Percentiles rank a stretch among this genome's conserved stretches.
These are phyloP conservation scores for Brachionus manjavacas DNA, from an alignment of 1,140 invertebrate genomes.

Conservation along the genomic window DNA sequence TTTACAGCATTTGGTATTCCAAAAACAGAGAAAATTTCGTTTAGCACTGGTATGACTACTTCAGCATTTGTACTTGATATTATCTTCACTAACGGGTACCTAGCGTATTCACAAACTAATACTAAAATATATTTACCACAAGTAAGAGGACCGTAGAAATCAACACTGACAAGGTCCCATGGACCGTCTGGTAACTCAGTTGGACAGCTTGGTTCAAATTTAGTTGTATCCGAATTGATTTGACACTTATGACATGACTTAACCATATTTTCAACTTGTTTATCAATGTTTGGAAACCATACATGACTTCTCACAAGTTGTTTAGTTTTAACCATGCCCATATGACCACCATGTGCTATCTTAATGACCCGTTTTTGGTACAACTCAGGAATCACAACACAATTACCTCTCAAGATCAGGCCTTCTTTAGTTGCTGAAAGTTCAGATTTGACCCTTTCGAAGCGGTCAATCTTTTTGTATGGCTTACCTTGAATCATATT, in stretches of 20 bases:
- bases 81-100: constrained; percentile 47
- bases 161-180: constrained; percentile 46
- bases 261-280: constrained; percentile 42
- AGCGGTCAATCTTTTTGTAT: constrained; percentile 26
- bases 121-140: constrained; percentile 46
- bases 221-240: constrained; percentile 44
- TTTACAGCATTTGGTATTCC: constrained; percentile 43
- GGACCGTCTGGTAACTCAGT: constrained; percentile 42
- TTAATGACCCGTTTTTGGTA: constrained; percentile 42
- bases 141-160: constrained; percentile 49
- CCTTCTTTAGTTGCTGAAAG: neutral
- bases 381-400: constrained; percentile 44
- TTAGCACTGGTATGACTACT: constrained; percentile 42
- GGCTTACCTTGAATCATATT: neutral
- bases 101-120: constrained; percentile 47
- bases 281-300: constrained; percentile 45
- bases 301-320: constrained; percentile 44
- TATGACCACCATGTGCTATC: constrained; percentile 42
- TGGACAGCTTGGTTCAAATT: neutral
- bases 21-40: constrained; percentile 44
- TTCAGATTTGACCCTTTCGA: constrained; percentile 44
- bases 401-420: constrained; percentile 41
- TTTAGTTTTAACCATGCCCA: constrained; percentile 19
- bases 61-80: constrained; percentile 43
- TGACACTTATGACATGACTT: constrained; percentile 44